Base-by-base conservation (phyloP, 2,797 vertebrate species). In the Hypotaenidia okinawae region DNA sequence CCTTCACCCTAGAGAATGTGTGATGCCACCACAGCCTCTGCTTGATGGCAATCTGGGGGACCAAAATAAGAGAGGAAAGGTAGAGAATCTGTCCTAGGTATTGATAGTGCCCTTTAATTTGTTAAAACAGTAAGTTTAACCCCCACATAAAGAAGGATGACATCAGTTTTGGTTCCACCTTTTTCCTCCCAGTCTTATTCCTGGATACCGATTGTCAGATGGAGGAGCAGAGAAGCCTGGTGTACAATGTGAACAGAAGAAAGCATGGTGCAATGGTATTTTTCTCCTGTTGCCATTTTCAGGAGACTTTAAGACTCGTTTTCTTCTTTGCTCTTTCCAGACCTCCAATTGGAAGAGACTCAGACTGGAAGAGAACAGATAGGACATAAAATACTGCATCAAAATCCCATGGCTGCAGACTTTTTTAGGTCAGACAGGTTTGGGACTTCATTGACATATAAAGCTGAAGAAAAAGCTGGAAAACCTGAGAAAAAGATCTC, bases 141-240 rank as follows among this genome's bases (percentile, higher is more conserved):
- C 5, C 47, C 24, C 5, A 32, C 9, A 47, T 11, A 32, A 72
- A 79, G 43, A 62, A 62, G 12, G 6, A 24, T 33, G 45, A 45
- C 51, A 69, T 6, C 19, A 58, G 47, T 63, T 67, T 41, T 58
- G 18, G 13, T 76, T 78, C 25, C 16, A 58, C 37, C 5, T 83
- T 21, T 11, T 47, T 41, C 62, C 30, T 47, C 49, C 12, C 4
- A 3, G 25, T 63, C 30, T 67, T 35, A 13, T 19, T 86, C 37
- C 14, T 28, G 55, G 25, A 23, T 27, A 28, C 3, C 0, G 0
- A 9, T 6, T 35, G n/a, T 62, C 47, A 79, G 21, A 54, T 1
- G 0, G 24, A 28, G 25, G 30, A 74, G 22, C 22, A 75, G 69
- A 47, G 23, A 43, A 74, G 27, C 12, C 45, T 52, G 14, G 43